These are phyloP conservation scores for Pseudomyrmex concolor DNA, from an alignment of 1,140 invertebrate species.

Conservation along the genomic window DNA sequence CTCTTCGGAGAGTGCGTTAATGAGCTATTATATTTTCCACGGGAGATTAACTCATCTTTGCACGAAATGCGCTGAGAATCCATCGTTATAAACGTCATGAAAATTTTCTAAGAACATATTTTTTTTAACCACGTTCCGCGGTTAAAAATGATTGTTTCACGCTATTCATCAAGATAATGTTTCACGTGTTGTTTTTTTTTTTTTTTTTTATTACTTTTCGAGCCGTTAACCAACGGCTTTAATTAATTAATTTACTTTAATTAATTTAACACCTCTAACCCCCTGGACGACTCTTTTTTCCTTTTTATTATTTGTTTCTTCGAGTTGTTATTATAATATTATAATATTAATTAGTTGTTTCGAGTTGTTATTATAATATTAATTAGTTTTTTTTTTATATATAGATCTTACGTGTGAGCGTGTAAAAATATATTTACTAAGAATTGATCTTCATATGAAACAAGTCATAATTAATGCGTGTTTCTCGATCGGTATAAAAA, in stretches of 20 bases:
- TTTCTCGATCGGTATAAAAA: no score
- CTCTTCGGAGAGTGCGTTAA: slow-evolving; percentile 32
- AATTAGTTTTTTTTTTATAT: no score
- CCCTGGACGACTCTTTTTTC: no score
- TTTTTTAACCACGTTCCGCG: slow-evolving; percentile 26
- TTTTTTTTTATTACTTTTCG: slow-evolving; percentile 12
- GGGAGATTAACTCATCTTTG: slow-evolving; percentile 56
- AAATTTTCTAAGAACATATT: slow-evolving; percentile 47
- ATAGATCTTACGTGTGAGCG: no score
- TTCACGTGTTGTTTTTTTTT: slow-evolving; percentile 5
- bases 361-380: no score
- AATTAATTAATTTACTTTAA: no score
- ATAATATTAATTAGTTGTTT: no score
- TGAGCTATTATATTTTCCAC: slow-evolving; percentile 60
- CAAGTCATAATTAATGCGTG: neutral
- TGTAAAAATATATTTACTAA: no score
- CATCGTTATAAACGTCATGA: neutral
- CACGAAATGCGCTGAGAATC: slow-evolving; percentile 6
- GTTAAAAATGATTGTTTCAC: slow-evolving; percentile 33
- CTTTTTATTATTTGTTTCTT: no score
- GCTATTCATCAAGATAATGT: slow-evolving; percentile 24
- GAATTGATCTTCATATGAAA: neutral
- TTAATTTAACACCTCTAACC: no score
- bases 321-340: no score
- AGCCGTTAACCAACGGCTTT: no score